phyloP scores from a whole-genome alignment of 53 echinoderm and acorn worm genomes.

The Mesocentrotus franciscanus region DNA sequence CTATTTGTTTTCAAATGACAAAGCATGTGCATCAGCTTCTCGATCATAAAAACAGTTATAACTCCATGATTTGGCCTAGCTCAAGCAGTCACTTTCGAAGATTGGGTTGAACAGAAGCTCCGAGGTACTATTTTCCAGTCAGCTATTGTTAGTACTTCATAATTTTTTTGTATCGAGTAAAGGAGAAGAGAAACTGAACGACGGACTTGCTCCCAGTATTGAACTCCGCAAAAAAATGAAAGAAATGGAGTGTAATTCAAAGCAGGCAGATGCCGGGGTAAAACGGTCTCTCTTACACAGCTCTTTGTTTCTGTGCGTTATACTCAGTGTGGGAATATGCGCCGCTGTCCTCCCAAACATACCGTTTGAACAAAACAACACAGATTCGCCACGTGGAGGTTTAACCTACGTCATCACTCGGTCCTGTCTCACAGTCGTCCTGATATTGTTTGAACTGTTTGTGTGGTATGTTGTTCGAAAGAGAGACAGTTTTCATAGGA shows the following conservation, averaged over 20 bases:
- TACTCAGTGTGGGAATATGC: too few species aligned
- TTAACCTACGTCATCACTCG: background rate
- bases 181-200: background rate
- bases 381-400: background rate
- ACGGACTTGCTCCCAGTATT: background rate
- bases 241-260: background rate
- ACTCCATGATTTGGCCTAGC: too few species aligned
- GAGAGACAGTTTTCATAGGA: too few species aligned
- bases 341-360: background rate
- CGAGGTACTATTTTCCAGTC: too few species aligned
- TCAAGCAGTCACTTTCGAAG: too few species aligned
- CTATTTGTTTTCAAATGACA: too few species aligned
- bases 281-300: background rate
- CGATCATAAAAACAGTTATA: too few species aligned
- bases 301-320: background rate
- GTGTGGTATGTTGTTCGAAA: background rate
- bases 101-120: too few species aligned
- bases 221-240: background rate
- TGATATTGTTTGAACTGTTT: background rate
- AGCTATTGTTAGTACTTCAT: too few species aligned
- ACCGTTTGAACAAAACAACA: background rate
- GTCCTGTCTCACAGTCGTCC: background rate
- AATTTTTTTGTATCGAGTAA: background rate
- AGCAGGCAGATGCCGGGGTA: background rate
- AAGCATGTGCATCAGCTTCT: too few species aligned